These are phyloP conservation scores for Trichoplusia ni DNA, from an alignment of 1,140 invertebrate genomes.

Conservation along the genomic window DNA sequence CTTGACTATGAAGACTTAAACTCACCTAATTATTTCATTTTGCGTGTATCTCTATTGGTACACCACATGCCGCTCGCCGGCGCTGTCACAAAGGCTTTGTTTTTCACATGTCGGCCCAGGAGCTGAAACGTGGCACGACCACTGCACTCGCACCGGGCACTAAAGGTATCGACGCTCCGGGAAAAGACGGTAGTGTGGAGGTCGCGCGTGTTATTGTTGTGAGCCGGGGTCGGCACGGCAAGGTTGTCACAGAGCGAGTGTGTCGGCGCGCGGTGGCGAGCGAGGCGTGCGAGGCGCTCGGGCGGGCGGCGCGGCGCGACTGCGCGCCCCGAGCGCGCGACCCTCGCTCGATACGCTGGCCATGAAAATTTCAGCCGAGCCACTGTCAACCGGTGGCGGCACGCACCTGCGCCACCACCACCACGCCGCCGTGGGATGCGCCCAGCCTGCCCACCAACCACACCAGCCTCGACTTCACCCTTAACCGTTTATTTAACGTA, in stretches of 20 bases:
- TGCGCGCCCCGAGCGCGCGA: constrained; percentile 50
- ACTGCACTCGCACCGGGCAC: constrained; percentile 58
- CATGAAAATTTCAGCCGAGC: constrained; percentile 77
- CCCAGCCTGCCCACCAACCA: no score
- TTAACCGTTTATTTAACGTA: no score
- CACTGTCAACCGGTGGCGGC: constrained; percentile 73
- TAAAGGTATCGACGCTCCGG: constrained; percentile 37
- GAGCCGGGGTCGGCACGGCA: constrained; percentile 42
- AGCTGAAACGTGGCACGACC: constrained; percentile 52
- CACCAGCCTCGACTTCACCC: no score
- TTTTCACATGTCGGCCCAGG: constrained; percentile 61
- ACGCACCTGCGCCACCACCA: constrained; percentile 53
- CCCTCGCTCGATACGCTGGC: constrained; percentile 71
- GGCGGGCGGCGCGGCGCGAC: constrained; percentile 55
- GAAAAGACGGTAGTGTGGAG: constrained; percentile 37
- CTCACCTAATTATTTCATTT: constrained; percentile 78
- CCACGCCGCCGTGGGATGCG: background rate
- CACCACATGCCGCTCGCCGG: constrained; percentile 45
- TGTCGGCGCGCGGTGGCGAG: constrained; percentile 30
- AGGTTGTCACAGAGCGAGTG: constrained; percentile 53
- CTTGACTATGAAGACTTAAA: constrained; percentile 14
- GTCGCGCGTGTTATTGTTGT: constrained; percentile 69
- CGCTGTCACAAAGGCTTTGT: constrained; percentile 49
- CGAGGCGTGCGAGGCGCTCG: constrained; percentile 46
- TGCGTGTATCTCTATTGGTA: constrained; percentile 55